Evolutionary conservation across 2,888 invertebrate species (phyloP).

Genomic region (Eumacrocentrus americanus): DNA sequence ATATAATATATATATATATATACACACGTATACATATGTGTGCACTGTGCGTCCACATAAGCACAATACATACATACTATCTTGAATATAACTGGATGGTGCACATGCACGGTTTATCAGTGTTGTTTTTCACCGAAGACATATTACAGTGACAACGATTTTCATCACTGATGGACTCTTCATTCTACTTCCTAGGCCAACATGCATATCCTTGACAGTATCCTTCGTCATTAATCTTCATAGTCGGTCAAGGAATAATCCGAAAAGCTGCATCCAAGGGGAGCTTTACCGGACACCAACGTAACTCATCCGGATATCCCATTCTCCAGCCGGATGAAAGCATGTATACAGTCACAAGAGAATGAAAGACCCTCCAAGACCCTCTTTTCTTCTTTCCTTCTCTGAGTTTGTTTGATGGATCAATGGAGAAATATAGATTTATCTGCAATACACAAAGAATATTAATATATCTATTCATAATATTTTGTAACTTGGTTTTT

Average conservation of each 20-base stretch:
- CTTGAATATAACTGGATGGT: no score
- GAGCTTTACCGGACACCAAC: conserved; percentile 6
- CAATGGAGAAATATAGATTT: no score
- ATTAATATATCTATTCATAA: background rate
- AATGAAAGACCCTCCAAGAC: no score
- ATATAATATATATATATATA: background rate
- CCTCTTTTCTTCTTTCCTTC: no score
- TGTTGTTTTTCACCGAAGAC: no score
- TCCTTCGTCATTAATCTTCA: conserved; percentile 18
- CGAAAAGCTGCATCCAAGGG: conserved; percentile 3
- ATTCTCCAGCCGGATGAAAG: background rate
- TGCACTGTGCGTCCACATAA: background rate
- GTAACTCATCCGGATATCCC: conserved; percentile 13
- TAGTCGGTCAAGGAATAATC: conserved; percentile 7
- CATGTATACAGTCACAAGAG: background rate
- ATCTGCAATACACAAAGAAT: no score
- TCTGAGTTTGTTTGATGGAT: no score
- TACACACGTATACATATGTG: background rate
- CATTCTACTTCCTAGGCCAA: background rate
- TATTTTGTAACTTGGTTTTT: background rate
- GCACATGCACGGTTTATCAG: no score
- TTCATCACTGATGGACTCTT: no score
- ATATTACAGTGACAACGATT: no score
- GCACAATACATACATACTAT: background rate
- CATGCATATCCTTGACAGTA: conserved; percentile 5